Evolutionary conservation across 2,888 invertebrate genomes (phyloP).

Genomic region (Drosophila ezoana): DNA sequence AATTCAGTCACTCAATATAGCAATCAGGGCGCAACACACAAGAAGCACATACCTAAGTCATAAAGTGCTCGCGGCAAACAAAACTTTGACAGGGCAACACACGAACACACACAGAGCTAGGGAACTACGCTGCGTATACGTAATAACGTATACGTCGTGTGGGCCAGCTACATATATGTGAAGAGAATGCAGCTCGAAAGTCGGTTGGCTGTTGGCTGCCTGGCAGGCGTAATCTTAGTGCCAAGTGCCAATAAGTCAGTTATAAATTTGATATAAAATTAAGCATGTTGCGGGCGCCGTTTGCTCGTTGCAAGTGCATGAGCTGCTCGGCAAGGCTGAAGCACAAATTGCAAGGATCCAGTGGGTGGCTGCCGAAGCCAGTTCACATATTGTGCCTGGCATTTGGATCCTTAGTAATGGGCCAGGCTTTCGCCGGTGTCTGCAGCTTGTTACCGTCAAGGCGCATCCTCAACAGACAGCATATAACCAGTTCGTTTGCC

Average conservation of each 20-base stretch:
- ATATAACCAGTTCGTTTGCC: slow-evolving; percentile 10
- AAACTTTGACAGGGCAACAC: slow-evolving; percentile 48
- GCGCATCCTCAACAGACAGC: slow-evolving; percentile 26
- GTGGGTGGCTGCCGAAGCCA: neutral
- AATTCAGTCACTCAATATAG: slow-evolving; percentile 45
- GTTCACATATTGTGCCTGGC: slow-evolving; percentile 54
- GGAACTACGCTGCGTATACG: slow-evolving; percentile 55
- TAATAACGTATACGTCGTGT: slow-evolving; percentile 47
- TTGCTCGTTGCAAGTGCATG: slow-evolving; percentile 6
- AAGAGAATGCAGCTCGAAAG: slow-evolving; percentile 20
- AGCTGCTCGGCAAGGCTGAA: slow-evolving; percentile 5
- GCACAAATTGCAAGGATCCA: slow-evolving; percentile 53
- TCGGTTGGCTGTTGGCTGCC: slow-evolving; percentile 30
- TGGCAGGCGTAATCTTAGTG: slow-evolving; percentile 68
- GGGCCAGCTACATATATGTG: slow-evolving; percentile 9
- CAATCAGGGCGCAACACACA: slow-evolving; percentile 24
- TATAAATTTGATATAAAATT: slow-evolving; percentile 80
- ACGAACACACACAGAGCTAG: slow-evolving; percentile 14
- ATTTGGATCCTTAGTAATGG: slow-evolving; percentile 42
- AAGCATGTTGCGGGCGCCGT: slow-evolving; percentile 57
- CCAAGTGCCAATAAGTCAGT: slow-evolving; percentile 81
- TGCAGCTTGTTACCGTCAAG: slow-evolving; percentile 59
- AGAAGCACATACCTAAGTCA: slow-evolving; percentile 41
- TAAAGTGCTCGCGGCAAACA: slow-evolving; percentile 49
- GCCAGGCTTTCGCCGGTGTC: slow-evolving; percentile 30